Evolutionary conservation across 1,140 invertebrate genomes (phyloP).

Genomic region (Tetraneura akinire): DNA sequence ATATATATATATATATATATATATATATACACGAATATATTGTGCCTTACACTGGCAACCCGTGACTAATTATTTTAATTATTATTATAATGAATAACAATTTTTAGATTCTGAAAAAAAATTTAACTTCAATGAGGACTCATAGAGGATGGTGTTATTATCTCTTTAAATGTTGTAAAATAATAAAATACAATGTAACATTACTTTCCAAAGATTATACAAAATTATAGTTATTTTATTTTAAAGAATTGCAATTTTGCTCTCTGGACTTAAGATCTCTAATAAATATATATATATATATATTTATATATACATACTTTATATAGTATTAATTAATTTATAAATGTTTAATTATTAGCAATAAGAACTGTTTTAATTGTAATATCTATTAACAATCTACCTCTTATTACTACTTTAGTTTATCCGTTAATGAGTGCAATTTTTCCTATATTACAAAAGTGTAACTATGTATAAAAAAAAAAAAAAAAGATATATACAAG

Average conservation of each 20-base stretch:
- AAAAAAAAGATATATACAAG: no score
- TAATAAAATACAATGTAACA: neutral
- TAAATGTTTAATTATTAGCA: conserved; percentile 36
- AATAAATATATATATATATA: conserved; percentile 31
- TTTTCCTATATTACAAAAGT: conserved; percentile 44
- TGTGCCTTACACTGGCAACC: conserved; percentile 38
- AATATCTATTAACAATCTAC: conserved; percentile 18
- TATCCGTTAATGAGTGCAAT: conserved; percentile 46
- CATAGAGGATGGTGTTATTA: conserved; percentile 27
- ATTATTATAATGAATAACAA: no score
- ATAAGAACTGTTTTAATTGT: conserved; percentile 39
- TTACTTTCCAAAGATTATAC: conserved; percentile 44
- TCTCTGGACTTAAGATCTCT: conserved; percentile 46
- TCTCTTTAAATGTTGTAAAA: conserved; percentile 36
- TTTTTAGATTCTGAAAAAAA: no score
- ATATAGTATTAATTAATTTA: conserved; percentile 13
- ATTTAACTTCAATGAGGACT: neutral
- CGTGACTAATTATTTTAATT: neutral
- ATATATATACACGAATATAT: neutral
- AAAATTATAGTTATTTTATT: conserved; percentile 25
- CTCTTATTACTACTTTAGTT: conserved; percentile 39
- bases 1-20: no score
- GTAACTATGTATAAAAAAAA: conserved; percentile 43
- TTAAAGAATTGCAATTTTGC: conserved; percentile 38
- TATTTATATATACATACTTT: neutral